Base-by-base conservation (phyloP, 2,113 vertebrate species). In the Hemicordylus capensis region DNA sequence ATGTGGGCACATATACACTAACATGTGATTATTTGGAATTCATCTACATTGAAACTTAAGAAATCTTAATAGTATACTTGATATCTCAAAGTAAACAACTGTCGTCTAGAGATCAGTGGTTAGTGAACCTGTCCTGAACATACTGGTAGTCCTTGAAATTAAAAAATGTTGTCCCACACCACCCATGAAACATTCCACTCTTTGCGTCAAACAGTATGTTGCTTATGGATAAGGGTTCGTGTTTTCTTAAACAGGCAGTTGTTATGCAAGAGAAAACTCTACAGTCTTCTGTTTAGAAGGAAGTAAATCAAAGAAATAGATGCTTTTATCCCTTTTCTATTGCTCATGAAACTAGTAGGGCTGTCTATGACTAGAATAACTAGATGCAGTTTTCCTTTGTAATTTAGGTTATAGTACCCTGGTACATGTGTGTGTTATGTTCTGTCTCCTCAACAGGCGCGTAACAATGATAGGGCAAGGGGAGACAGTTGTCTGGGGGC, bases 301-400 rank as follows among this genome's bases (percentile, higher is more conserved):
- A 94, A 93, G 91, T 86, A 93, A 91, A 92, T 83, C 80, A 90
- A 84, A 83, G 81, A 92, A 92, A 91, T 88, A 90, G 67, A 83
- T 84, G 76, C 69, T 54, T 88, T 85, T 92, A 91, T 91, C 85
- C 87, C 31, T 80, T 76, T 79, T 78, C 87, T 46, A 2, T 91
- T 93, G 91, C 44, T 92, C 81, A 88, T 88, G 70, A 83, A 90
- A 89, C 86, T 76, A 17, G 39, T 4, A 76, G 80, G 56, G 77
- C 82, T 90, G 88, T 89, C 88, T 92, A 89, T 88, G 89, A 83
- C 93, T 91, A 7, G 74, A 84, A 89, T 88, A 88, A 83, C 93
- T 91, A 7, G 74, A 84, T 72, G 93, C 89, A 89, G 87, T 87
- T 70, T 54, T 85, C 85, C 66, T 85, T 93, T 70, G 89, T 88